phyloP scores from a whole-genome alignment of 2,797 vertebrate genomes.

The Corythornis leucogaster region DNA sequence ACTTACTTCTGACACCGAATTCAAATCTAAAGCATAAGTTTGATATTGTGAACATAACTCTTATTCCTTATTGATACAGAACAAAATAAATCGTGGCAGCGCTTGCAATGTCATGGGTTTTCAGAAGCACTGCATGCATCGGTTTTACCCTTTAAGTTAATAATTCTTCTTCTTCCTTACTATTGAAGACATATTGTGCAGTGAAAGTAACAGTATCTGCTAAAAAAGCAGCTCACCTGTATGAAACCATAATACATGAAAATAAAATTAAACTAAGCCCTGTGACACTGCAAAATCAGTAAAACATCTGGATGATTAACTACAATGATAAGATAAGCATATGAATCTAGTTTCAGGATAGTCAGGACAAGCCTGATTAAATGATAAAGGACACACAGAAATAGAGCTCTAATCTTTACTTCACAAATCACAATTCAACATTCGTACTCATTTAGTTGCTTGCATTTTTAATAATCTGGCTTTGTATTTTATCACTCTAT shows the following conservation, averaged over 20 bases:
- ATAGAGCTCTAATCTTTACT: constrained; percentile 8
- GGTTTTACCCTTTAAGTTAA: not conserved
- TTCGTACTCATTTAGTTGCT: constrained; percentile 29
- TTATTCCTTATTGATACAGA: constrained; percentile 42
- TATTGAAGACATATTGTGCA: not conserved
- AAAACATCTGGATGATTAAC: not conserved
- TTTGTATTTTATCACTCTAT: constrained; percentile 35
- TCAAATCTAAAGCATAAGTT: not conserved
- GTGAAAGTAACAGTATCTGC: not conserved
- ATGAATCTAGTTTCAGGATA: constrained; percentile 9
- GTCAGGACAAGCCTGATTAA: constrained; percentile 3
- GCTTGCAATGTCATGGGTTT: not conserved
- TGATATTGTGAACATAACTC: not conserved
- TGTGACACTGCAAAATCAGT: not conserved
- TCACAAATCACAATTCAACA: constrained; percentile 33
- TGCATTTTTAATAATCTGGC: constrained; percentile 28
- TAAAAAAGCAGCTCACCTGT: not conserved
- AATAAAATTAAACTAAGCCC: constrained; percentile 9
- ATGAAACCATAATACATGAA: not conserved
- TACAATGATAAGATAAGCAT: not conserved
- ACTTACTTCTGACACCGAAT: not conserved
- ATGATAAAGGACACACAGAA: constrained; percentile 3
- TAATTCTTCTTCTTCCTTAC: not conserved
- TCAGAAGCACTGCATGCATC: not conserved
- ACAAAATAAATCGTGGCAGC: constrained; percentile 15